phyloP scores from a whole-genome alignment of 1,140 invertebrate species.

The Lutraria rhynchaena region DNA sequence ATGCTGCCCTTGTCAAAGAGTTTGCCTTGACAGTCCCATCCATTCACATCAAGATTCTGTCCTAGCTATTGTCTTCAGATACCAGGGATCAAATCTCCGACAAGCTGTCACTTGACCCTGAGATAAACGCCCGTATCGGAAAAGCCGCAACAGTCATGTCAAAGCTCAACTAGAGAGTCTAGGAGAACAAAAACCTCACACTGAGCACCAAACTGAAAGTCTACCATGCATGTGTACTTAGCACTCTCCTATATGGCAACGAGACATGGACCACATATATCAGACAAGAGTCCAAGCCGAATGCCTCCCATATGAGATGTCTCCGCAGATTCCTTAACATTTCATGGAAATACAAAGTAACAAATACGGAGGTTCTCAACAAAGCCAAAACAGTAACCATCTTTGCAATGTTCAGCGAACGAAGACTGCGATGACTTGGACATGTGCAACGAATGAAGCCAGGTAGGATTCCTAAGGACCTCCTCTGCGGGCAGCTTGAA shows the following conservation, averaged over 20 bases:
- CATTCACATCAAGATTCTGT: no score
- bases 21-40: no score
- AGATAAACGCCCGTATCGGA: no score
- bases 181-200: conserved; percentile 43
- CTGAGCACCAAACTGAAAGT: conserved; percentile 37
- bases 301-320: conserved; percentile 54
- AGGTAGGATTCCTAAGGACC: neutral
- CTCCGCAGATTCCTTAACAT: conserved; percentile 35
- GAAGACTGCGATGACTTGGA: conserved; percentile 28
- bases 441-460: conserved; percentile 19
- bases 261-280: conserved; percentile 9
- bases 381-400: conserved; percentile 5
- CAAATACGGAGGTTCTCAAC: neutral
- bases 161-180: no score
- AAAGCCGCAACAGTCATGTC: no score
- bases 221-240: conserved; percentile 37
- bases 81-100: no score
- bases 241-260: conserved; percentile 38
- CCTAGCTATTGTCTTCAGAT: no score
- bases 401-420: neutral
- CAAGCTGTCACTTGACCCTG: no score
- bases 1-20: no score
- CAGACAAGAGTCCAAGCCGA: conserved; percentile 13
- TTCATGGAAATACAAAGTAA: conserved; percentile 12
- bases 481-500: neutral